These are phyloP conservation scores for Tinea semifulvella DNA, from an alignment of 2,888 invertebrate species.

Conservation along the genomic window DNA sequence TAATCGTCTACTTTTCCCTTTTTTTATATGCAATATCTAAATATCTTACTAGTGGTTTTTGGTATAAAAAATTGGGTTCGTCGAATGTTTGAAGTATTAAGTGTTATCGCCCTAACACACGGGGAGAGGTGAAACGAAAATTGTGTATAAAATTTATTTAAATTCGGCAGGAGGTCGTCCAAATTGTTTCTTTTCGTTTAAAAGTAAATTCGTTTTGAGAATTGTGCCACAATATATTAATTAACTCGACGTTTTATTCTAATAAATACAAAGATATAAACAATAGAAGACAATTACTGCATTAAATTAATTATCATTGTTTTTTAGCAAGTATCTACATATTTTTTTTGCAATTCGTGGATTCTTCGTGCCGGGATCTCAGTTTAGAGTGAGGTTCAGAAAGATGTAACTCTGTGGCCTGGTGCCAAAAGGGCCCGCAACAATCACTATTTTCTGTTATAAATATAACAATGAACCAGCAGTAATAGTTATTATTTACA, in stretches of 20 bases:
- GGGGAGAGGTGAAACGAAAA: constrained; percentile 5
- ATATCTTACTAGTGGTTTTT: too few species aligned
- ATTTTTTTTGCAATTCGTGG: too few species aligned
- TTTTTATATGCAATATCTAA: too few species aligned
- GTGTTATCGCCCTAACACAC: neutral
- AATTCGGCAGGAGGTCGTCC: constrained; percentile 5
- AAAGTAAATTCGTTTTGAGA: constrained; percentile 8
- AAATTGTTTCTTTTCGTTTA: constrained; percentile 10
- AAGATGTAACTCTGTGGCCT: neutral
- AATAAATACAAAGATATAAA: too few species aligned
- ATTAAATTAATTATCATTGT: too few species aligned
- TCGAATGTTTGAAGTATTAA: too few species aligned
- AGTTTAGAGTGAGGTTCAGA: too few species aligned
- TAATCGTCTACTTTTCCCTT: too few species aligned
- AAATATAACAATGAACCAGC: neutral
- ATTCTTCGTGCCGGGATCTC: too few species aligned
- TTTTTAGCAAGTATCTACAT: too few species aligned
- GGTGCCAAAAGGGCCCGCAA: neutral
- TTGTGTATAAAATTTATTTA: constrained; percentile 4
- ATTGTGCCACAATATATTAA: constrained; percentile 8
- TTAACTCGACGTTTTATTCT: constrained; percentile 1
- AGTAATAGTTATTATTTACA: neutral
- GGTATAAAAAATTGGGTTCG: too few species aligned
- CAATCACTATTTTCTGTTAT: neutral
- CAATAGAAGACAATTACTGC: too few species aligned